Base-by-base conservation (phyloP, 2,888 invertebrate genomes). In the Cataglyphis altisquamis region DNA sequence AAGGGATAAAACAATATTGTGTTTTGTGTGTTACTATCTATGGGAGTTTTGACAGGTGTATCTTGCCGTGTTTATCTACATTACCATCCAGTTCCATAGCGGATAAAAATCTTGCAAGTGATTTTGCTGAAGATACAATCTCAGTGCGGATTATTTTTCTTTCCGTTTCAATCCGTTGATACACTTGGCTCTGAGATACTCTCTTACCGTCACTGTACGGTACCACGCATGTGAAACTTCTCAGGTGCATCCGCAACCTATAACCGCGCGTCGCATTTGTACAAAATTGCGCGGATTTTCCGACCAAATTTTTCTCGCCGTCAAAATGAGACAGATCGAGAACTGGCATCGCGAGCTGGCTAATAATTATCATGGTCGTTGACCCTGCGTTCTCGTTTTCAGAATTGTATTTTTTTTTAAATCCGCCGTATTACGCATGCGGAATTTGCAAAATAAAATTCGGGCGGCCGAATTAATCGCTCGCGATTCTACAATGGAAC, bases 1-100 rank as follows among this genome's bases (percentile, higher is more conserved):
- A 36, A 60, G 32, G 45, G 72, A 80, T 80, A 60, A 80, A 80
- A 80, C 72, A 80, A 80, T 72, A 80, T 72, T 80, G 21, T 12
- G 45, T 25, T 60, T 80, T 21, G 45, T 21, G 32, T 25, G 57
- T 57, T 57, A 67, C 45, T 72, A 45, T 45, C 57, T 32, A 5
- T 25, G 72, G 45, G 57, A 60, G 60, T 72, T 80, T 80, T 60
- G 78, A 80, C 78, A 72, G 60, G 41, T 80, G 72, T 80, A 80
- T 72, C 57, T 60, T 72, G 72, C 18, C 72, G 72, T 80, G 60
- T 80, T 80, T 80, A 80, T 60, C 39, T 60, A 25, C 45, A 60
- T 72, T 80, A 72, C 36, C 45, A 21, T 25, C 12, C 36, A 32
- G 36, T 80, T 45, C 21, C 36, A 36, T 80, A 80, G 70, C 78